Evolutionary conservation across 2,797 vertebrate species (phyloP), one percentile per base, ranked within the genome.

Genomic region (Enteromius unitaeniatus): DNA sequence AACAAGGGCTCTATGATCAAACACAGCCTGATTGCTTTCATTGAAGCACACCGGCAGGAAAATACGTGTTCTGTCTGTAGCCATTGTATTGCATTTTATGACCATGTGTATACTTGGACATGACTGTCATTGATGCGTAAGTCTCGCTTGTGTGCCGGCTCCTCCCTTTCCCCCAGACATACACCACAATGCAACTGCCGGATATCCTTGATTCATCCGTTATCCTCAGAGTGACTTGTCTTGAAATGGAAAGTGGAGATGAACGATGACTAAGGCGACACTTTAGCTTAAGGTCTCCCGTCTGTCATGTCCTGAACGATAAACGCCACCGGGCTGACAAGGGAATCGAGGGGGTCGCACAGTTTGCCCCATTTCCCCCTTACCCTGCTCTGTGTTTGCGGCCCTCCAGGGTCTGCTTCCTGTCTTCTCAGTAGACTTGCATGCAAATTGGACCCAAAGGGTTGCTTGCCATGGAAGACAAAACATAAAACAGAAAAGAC

Each of bases 241-340:
- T 92, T 93, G 92, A 51, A 76, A 79, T 86, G 87, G 88, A 87
- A 90, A 86, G 89, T 87, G n/a, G 88, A 88, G 86, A 90, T 87
- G 87, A 89, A 90, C 88, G 91, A 90, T 83, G 79, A 87, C 90
- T 92, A 92, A 92, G 92, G 91, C 92, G 90, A 83, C 91, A 92
- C 89, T 93, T 91, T 93, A 92, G 94, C 90, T 91, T 45, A 92
- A 91, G 90, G 91, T 91, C 87, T 92, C 88, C 92, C 92, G 91
- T 93, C 92, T 93, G 84, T 90, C 89, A 89, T 90, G 88, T 85
- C 84, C 88, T 89, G 90, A 92, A 92, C 87, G 87, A 92, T 91
- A 92, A 93, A 92, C 87, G 84, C 90, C 88, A 92, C 90, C 84
- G 88, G 91, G 88, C 91, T 88, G 78, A 83, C 64, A 60, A 21